Evolutionary conservation across 2,888 invertebrate genomes (phyloP).

Genomic region (Tachystola acroxantha): DNA sequence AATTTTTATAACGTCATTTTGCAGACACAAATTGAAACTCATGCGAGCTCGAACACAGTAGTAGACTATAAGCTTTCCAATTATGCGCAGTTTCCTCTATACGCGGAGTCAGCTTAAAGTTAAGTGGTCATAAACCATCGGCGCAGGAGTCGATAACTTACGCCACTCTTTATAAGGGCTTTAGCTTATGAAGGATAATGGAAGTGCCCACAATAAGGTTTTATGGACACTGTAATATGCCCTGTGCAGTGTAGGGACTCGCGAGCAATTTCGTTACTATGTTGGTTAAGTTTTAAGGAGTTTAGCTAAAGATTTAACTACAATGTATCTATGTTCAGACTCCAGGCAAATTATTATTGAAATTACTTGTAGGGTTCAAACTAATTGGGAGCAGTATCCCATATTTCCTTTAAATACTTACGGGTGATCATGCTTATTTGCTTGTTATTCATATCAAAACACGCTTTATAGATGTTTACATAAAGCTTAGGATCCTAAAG

Average conservation of each 20-base stretch:
- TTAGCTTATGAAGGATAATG: slow-evolving; percentile 63
- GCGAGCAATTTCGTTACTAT: slow-evolving; percentile 49
- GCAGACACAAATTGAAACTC: too few species aligned
- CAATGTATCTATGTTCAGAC: too few species aligned
- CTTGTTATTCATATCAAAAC: too few species aligned
- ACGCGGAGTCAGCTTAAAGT: slow-evolving; percentile 22
- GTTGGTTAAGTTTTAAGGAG: slow-evolving; percentile 47
- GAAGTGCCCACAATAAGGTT: slow-evolving; percentile 50
- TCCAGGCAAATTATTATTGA: too few species aligned
- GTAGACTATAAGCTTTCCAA: slow-evolving; percentile 25
- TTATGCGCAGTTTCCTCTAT: slow-evolving; percentile 29
- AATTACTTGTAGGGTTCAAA: too few species aligned
- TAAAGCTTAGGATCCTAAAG: too few species aligned
- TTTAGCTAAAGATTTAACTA: slow-evolving; percentile 26
- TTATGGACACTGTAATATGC: slow-evolving; percentile 42
- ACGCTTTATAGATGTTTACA: too few species aligned
- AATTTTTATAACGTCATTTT: too few species aligned
- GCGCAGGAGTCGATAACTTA: slow-evolving; percentile 39
- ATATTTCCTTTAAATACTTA: too few species aligned
- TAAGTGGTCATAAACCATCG: slow-evolving; percentile 56
- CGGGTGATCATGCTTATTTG: too few species aligned
- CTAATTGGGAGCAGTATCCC: too few species aligned
- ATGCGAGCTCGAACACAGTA: too few species aligned
- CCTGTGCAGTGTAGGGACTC: slow-evolving; percentile 17
- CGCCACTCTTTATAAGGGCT: slow-evolving; percentile 46